phyloP scores from a whole-genome alignment of 2,797 vertebrate genomes.

The Perodicticus potto region DNA sequence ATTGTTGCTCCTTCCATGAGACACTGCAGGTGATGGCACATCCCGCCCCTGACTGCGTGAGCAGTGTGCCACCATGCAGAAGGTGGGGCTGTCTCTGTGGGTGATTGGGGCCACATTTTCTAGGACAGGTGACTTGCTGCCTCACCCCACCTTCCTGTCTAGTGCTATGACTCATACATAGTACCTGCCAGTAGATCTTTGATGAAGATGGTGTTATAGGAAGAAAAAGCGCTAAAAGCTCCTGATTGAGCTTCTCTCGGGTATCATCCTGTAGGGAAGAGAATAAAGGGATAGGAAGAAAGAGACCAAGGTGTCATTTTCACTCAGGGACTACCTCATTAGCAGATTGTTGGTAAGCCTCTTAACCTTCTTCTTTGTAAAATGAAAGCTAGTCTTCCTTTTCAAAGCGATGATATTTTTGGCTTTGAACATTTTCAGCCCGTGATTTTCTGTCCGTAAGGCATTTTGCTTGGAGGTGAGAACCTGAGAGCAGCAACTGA shows the following conservation, averaged over 20 bases:
- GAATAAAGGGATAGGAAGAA: not conserved
- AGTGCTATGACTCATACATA: rapidly evolving
- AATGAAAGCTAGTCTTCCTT: not conserved
- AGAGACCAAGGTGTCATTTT: not conserved
- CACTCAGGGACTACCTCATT: not conserved
- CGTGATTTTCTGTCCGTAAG: not conserved
- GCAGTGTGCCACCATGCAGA: rapidly evolving
- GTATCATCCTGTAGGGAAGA: not conserved
- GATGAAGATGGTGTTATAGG: not conserved
- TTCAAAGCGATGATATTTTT: not conserved
- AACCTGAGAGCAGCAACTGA: not conserved
- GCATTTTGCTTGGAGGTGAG: not conserved
- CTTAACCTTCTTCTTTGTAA: not conserved
- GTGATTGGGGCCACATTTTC: not conserved
- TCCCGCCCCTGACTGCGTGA: too few species aligned
- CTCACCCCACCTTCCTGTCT: not conserved
- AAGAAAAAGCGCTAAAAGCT: not conserved
- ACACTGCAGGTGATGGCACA: not conserved
- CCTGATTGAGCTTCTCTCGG: not conserved
- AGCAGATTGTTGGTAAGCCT: too few species aligned
- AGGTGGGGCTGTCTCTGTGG: not conserved
- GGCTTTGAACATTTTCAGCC: not conserved
- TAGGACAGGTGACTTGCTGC: not conserved
- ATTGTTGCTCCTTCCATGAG: not conserved
- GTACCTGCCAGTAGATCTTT: not conserved